phyloP scores from a whole-genome alignment of 2,888 invertebrate genomes.

The Bimastos eiseni region DNA sequence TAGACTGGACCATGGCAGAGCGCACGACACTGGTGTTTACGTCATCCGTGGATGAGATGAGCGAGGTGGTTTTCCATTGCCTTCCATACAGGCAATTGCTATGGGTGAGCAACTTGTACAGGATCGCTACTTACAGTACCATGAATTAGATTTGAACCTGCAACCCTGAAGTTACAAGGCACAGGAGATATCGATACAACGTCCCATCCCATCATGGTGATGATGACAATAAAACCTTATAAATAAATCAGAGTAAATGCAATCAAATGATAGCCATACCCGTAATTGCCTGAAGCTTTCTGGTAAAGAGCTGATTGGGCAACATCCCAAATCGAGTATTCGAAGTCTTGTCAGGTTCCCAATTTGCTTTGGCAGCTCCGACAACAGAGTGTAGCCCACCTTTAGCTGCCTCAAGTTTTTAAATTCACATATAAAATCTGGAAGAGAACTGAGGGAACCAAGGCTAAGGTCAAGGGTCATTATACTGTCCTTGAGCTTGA shows the following conservation, averaged over 20 bases:
- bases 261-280: constrained; percentile 31
- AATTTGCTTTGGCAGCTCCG: constrained; percentile 39
- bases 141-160: too few species aligned
- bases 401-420: constrained; percentile 30
- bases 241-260: neutral
- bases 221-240: neutral
- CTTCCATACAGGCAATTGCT: too few species aligned
- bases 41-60: too few species aligned
- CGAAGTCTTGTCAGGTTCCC: constrained; percentile 37
- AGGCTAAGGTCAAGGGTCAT: constrained; percentile 32
- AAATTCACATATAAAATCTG: constrained; percentile 36
- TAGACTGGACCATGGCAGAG: too few species aligned
- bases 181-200: too few species aligned
- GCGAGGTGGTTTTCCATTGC: too few species aligned
- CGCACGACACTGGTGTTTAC: too few species aligned
- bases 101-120: too few species aligned
- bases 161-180: too few species aligned
- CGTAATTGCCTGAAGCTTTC: constrained; percentile 38
- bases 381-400: constrained; percentile 34
- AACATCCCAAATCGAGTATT: constrained; percentile 29
- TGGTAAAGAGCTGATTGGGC: constrained; percentile 33
- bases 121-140: too few species aligned
- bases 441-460: constrained; percentile 36
- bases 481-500: constrained; percentile 27
- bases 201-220: too few species aligned